Conservation (phyloP, 23 tunicate species). For the Styela clava region DNA sequence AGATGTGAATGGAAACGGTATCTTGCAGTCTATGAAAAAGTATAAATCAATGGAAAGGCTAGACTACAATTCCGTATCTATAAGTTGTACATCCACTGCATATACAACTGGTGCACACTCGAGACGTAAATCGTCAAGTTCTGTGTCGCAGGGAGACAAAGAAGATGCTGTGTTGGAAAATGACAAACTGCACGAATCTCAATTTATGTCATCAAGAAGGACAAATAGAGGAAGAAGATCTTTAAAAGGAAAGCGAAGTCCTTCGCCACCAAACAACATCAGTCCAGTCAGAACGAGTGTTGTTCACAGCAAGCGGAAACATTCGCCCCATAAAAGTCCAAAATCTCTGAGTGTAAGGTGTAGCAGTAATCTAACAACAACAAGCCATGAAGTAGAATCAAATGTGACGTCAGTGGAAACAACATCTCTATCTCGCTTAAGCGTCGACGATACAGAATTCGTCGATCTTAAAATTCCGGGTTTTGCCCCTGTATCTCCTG, state of each 20-base stretch:
- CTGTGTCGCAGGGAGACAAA: neutral
- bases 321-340: conserved; percentile 8
- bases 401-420: neutral
- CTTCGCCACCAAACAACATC: conserved; percentile 22
- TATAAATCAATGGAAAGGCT: conserved; percentile 27
- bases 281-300: conserved; percentile 29
- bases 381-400: neutral
- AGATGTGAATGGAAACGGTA: neutral
- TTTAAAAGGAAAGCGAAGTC: conserved; percentile 18
- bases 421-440: neutral
- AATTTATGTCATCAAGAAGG: conserved; percentile 4
- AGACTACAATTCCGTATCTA: neutral
- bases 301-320: conserved; percentile 27
- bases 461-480: neutral
- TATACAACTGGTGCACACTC: neutral
- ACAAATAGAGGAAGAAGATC: conserved; percentile 13
- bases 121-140: neutral
- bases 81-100: neutral
- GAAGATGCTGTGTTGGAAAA: neutral
- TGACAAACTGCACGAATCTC: neutral
- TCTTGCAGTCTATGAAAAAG: conserved; percentile 1
- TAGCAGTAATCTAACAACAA: neutral
- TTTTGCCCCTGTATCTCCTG: conserved; percentile 6
- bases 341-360: neutral
- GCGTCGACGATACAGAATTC: neutral